Evolutionary conservation across 1,140 invertebrate species (phyloP), one percentile per base, ranked within the genome.

Genomic region (Heliconius congener): DNA sequence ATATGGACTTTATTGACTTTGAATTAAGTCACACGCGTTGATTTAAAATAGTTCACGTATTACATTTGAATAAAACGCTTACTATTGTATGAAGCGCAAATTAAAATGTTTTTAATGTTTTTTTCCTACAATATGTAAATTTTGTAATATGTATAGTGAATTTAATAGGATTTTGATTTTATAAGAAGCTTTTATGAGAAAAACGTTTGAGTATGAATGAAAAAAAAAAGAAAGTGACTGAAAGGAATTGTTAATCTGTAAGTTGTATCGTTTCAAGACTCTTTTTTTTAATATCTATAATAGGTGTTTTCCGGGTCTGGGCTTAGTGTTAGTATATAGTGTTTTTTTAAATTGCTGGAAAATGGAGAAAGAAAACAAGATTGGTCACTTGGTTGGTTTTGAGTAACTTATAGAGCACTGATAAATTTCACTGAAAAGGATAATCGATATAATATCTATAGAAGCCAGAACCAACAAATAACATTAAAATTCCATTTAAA

Each of bases 371-470:
- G 13, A 52, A 52, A 19, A 50, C 18, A 19, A 52, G 18, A 19
- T 52, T 19, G 0, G 50, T 52, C 50, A 52, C 50, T 52, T 19
- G 18, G 18, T 52, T 19, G 4, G 1, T 52, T 52, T 46, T 19
- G 2, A 57, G 1, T 23, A 66, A 27, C 1, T 16, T 13, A 66
- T 66, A 66, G 60, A 66, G 60, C 60, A 66, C 60, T 30, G 60
- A 66, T 30, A 66, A 66, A 66, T 66, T 27, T 66, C 60, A 66
- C 60, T 66, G 60, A 66, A 66, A 66, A 66, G 60, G 60, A 66
- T 66, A 66, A 66, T 30, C 60, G 27, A 5, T 66, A 16, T 66
- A 13, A 46, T 46, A 27, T 66, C 4, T 66, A 66, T 16, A 52
- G 50, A 6, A 19, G 16, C 9, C 9, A 23, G n/a, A 23, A 57